Evolutionary conservation across 2,797 vertebrate species (phyloP).

Genomic region (Micropoecilia bifurca): DNA sequence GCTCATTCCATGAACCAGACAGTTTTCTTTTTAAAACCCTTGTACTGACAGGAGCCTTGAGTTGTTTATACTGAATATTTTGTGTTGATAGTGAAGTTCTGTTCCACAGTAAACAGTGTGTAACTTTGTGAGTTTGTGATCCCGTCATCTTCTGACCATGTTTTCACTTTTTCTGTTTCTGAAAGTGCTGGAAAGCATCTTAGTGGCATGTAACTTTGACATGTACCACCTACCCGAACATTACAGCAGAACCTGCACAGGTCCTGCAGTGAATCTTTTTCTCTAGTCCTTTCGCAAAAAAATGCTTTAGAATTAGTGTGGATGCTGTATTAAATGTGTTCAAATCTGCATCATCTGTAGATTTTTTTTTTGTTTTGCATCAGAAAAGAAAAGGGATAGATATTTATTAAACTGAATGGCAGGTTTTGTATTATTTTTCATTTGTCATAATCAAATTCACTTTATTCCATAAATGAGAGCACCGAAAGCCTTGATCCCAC

Average conservation of each 20-base stretch:
- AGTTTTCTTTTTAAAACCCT: not conserved
- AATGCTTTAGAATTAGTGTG: not conserved
- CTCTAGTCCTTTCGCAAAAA: not conserved
- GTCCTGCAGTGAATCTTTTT: too few relatives aligned
- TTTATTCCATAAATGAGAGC: constrained; percentile 46
- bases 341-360: constrained; percentile 2
- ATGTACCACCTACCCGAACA: not conserved
- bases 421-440: constrained; percentile 39
- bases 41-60: not conserved
- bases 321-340: not conserved
- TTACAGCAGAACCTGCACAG: not conserved
- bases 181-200: not conserved
- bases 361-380: not conserved
- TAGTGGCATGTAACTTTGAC: not conserved
- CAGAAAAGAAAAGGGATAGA: constrained; percentile 15
- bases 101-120: not conserved
- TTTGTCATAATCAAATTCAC: constrained; percentile 70
- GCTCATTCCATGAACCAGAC: not conserved
- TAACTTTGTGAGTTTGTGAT: not conserved
- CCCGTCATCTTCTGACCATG: constrained; percentile 2
- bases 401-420: constrained; percentile 47
- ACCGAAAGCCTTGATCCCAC: constrained; percentile 40
- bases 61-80: constrained; percentile 1
- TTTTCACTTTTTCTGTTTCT: not conserved
- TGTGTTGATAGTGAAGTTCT: not conserved